Conservation (phyloP, 2,113 vertebrate genomes). For the Chitala chitala region DNA sequence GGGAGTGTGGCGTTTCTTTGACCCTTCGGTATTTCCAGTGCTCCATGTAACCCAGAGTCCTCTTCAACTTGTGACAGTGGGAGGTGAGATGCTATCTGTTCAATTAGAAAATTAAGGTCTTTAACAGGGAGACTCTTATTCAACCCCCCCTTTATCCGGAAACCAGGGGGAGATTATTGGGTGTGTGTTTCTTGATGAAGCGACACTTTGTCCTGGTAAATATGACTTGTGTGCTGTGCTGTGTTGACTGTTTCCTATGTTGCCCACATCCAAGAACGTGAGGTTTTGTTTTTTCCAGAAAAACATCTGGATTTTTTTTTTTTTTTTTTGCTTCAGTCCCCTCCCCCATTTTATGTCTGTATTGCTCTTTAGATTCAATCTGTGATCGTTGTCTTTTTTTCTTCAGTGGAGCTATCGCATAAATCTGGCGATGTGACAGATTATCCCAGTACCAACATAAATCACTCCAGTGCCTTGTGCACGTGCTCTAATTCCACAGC, state of each 20-base stretch:
- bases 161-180: background rate
- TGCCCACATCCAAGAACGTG: too few species aligned
- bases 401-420: conserved; percentile 24
- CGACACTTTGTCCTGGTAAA: too few species aligned
- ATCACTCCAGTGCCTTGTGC: conserved; percentile 23
- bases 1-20: background rate
- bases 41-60: background rate
- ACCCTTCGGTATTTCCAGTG: background rate
- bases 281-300: too few species aligned
- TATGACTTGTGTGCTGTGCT: too few species aligned
- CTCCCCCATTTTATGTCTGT: too few species aligned
- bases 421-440: conserved; percentile 34
- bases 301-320: too few species aligned
- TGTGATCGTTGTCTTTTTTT: background rate
- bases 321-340: too few species aligned
- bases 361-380: too few species aligned
- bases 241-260: too few species aligned
- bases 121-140: background rate
- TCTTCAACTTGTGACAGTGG: background rate
- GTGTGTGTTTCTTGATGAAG: background rate
- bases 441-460: conserved; percentile 24
- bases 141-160: background rate
- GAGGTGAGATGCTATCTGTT: conserved; percentile 18
- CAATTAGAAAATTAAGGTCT: conserved; percentile 19
- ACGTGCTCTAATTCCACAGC: conserved; percentile 4